phyloP scores from a whole-genome alignment of 2,888 invertebrate genomes.

The Brachyptera risi region DNA sequence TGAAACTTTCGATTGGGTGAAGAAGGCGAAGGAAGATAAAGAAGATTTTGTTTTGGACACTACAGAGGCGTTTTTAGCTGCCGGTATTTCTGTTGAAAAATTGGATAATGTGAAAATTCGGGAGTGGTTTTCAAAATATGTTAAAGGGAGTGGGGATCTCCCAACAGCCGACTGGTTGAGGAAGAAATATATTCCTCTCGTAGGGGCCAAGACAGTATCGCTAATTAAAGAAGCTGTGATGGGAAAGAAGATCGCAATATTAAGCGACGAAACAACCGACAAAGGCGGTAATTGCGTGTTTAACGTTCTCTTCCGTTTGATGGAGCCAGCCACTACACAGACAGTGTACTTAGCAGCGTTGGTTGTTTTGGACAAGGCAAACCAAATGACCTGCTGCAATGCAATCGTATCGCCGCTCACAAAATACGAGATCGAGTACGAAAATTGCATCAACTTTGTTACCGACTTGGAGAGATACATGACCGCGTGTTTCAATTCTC shows the following conservation, averaged over 20 bases:
- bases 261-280: conserved; percentile 25
- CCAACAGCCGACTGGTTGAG: conserved; percentile 15
- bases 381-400: conserved; percentile 6
- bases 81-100: conserved; percentile 10
- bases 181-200: conserved; percentile 19
- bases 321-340: conserved; percentile 13
- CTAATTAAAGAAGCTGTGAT: conserved; percentile 12
- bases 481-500: conserved; percentile 6
- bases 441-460: conserved; percentile 17
- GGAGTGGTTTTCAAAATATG: not conserved
- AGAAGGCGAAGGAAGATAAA: conserved; percentile 18
- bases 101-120: not conserved
- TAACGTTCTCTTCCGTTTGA: conserved; percentile 19
- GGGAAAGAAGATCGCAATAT: conserved; percentile 1
- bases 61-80: conserved; percentile 4
- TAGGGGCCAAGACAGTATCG: conserved; percentile 3
- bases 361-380: conserved; percentile 17
- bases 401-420: conserved; percentile 14
- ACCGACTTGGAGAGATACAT: conserved; percentile 24
- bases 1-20: conserved; percentile 1
- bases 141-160: conserved; percentile 22
- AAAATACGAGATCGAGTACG: conserved; percentile 13
- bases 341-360: conserved; percentile 2
- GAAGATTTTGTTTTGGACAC: conserved; percentile 20
- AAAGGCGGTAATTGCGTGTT: conserved; percentile 24